Evolutionary conservation across 2,888 invertebrate genomes (phyloP).

Genomic region (Cephalotes varians): DNA sequence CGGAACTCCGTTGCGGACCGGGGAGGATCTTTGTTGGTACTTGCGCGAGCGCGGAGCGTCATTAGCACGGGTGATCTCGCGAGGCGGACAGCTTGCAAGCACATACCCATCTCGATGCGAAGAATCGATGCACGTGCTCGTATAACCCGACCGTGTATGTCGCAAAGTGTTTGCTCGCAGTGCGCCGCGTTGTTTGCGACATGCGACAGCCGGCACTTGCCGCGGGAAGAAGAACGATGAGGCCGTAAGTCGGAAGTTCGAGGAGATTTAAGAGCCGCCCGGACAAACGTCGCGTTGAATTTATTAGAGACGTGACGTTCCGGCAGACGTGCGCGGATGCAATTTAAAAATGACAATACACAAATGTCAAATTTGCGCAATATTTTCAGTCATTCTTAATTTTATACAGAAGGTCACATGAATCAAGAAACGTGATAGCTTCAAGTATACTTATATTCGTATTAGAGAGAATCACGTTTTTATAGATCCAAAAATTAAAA

Average conservation of each 20-base stretch:
- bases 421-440: neutral
- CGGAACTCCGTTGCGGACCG: neutral
- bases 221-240: neutral
- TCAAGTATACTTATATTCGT: neutral
- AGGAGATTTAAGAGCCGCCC: neutral
- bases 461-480: neutral
- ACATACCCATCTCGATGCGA: neutral
- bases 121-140: slow-evolving; percentile 32
- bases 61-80: neutral
- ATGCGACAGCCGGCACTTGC: slow-evolving; percentile 7
- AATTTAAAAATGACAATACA: neutral
- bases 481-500: neutral
- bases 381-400: neutral
- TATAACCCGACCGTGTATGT: slow-evolving; percentile 13
- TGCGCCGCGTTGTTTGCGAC: slow-evolving; percentile 26
- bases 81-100: slow-evolving; percentile 28
- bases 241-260: neutral
- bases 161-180: slow-evolving; percentile 23
- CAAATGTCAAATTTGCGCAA: neutral
- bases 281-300: neutral
- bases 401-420: neutral
- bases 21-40: neutral
- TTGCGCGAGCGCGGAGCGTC: slow-evolving; percentile 15
- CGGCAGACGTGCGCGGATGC: too few relatives aligned
- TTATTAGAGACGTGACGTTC: slow-evolving; percentile 6